Conservation (phyloP, 2,113 vertebrate genomes). For the Chinchilla lanigera region DNA sequence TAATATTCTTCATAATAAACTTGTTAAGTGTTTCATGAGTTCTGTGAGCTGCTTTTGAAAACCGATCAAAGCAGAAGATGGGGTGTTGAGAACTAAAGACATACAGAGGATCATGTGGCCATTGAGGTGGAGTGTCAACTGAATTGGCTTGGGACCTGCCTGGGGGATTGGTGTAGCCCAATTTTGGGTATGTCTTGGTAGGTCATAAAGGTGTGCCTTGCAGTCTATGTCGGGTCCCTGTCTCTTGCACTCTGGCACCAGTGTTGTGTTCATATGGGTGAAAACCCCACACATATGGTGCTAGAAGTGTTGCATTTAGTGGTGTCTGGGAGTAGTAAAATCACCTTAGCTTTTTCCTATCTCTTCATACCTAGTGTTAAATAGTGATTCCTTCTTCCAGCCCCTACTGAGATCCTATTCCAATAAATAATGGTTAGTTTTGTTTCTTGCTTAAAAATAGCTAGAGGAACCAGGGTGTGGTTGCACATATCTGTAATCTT, state of each 20-base stretch:
- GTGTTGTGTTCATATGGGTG: neutral
- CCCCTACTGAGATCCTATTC: neutral
- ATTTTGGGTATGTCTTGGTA: neutral
- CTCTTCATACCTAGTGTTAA: neutral
- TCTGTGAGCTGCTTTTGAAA: neutral
- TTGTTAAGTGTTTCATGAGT: neutral
- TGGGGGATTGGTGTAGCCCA: neutral
- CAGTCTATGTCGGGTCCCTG: neutral
- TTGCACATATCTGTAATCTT: neutral
- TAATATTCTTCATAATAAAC: neutral
- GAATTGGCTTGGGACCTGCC: neutral
- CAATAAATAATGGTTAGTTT: neutral
- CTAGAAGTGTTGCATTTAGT: no score
- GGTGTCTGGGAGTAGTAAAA: neutral
- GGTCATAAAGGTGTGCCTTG: neutral
- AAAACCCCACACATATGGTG: neutral
- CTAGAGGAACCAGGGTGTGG: neutral
- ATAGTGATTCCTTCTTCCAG: neutral
- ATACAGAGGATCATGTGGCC: neutral
- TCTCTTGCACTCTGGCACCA: neutral
- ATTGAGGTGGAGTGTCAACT: neutral
- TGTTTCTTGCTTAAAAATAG: slow-evolving; percentile 1
- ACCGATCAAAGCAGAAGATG: neutral
- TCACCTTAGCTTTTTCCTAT: neutral
- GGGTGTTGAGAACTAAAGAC: neutral